Evolutionary conservation across 2,113 vertebrate species (phyloP), one percentile per base, ranked within the genome.

Genomic region (Pteropus alecto): DNA sequence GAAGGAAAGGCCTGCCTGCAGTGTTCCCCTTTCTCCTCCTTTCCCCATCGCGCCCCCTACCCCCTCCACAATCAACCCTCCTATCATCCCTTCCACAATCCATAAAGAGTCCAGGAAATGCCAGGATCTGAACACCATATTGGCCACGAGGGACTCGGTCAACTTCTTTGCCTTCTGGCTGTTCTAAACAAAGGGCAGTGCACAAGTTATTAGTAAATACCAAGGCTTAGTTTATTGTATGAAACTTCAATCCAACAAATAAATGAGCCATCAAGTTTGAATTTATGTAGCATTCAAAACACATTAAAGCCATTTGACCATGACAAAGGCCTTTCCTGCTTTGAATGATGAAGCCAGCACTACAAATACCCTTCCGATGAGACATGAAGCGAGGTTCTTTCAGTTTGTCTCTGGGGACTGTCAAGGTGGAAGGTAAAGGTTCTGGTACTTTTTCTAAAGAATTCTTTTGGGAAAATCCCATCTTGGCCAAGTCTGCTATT

Each of bases 281-380:
- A 99, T 99, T 99, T 99, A 99, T 99, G 98, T 98, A 99, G 98
- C 98, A 98, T 98, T 98, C 97, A 97, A 99, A 99, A 98, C 98
- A 97, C 98, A 99, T 99, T 98, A 99, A 99, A 99, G 98, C 98
- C 98, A 98, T 98, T 98, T 99, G 98, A 99, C 99, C 98, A 98
- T 99, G 98, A 98, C 98, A 98, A 98, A 98, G 99, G 98, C 98
- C 98, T 98, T 98, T 99, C 98, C 98, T 98, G 98, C 98, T 98
- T 98, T 99, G 98, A 99, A 99, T 99, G 98, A 99, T 99, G 98
- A 98, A 98, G 98, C 98, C 98, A 94, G 92, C 71, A 26, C 63
- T 78, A 98, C 98, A 98, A 98, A 98, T 98, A 98, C 98, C 98
- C 98, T 98, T 98, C 95, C 81, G 98, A 98, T 97, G 98, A 98